phyloP scores from a whole-genome alignment of 1,140 invertebrate species.

The Heliconius nattereri region DNA sequence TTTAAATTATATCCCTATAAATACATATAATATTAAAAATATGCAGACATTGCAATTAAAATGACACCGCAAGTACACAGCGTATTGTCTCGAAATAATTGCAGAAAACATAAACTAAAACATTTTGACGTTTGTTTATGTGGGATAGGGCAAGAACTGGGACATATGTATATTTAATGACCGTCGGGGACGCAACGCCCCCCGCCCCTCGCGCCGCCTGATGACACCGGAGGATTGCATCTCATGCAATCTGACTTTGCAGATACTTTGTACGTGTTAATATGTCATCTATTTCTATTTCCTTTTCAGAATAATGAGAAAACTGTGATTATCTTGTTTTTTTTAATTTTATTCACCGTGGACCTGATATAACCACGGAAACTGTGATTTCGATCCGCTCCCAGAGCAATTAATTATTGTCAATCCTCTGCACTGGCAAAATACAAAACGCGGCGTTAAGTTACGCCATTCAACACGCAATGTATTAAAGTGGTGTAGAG shows the following conservation, averaged over 20 bases:
- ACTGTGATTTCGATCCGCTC: too few relatives aligned
- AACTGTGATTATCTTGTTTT: background rate
- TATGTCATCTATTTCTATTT: background rate
- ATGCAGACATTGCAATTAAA: background rate
- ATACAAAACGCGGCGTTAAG: too few relatives aligned
- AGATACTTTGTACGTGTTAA: background rate
- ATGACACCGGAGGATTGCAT: background rate
- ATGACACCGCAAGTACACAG: background rate
- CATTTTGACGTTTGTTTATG: background rate
- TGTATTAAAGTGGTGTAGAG: too few relatives aligned
- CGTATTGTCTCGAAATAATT: background rate
- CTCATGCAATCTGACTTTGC: background rate
- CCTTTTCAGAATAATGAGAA: background rate
- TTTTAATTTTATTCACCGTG: too few relatives aligned
- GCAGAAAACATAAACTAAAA: background rate
- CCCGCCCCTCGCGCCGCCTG: background rate
- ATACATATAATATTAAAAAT: background rate
- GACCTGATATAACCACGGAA: too few relatives aligned
- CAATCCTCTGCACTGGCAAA: too few relatives aligned
- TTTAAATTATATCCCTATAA: too few relatives aligned
- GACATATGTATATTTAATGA: constrained; percentile 16
- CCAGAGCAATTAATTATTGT: too few relatives aligned
- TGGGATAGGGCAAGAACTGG: background rate
- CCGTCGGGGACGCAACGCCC: background rate
- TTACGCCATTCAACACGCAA: too few relatives aligned